Evolutionary conservation across 1,140 invertebrate genomes (phyloP).

Genomic region (Drosophila pallidifrons): DNA sequence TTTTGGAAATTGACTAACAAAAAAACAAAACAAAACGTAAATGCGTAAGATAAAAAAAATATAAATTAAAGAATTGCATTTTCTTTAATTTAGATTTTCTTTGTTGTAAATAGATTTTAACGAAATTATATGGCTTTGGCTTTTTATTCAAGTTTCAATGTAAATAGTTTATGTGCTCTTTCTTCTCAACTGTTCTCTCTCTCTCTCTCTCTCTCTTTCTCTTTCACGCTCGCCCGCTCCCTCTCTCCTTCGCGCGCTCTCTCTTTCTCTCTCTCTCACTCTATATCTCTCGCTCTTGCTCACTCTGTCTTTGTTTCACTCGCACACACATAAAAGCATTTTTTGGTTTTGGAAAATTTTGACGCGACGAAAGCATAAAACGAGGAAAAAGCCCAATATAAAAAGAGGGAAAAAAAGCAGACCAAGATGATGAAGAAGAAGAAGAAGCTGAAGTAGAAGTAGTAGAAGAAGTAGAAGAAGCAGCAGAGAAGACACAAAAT

Average conservation of each 20-base stretch:
- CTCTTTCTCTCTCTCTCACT: constrained; percentile 19
- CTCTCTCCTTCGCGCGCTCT: constrained; percentile 7
- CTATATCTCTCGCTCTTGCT: constrained; percentile 27
- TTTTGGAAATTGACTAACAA: constrained; percentile 25
- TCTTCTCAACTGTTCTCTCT: constrained; percentile 72
- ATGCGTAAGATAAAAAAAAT: constrained; percentile 1
- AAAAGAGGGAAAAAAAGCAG: constrained; percentile 30
- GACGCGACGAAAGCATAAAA: constrained; percentile 23
- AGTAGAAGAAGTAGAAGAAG: constrained; percentile 27
- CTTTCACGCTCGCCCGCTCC: constrained; percentile 4
- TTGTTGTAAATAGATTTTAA: constrained; percentile 9
- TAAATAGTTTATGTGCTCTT: constrained; percentile 67
- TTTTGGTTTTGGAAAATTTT: constrained; percentile 21
- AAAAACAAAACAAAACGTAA: not conserved
- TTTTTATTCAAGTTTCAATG: constrained; percentile 71
- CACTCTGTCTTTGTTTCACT: constrained; percentile 32
- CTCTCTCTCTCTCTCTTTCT: constrained; percentile 43
- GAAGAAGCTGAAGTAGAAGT: constrained; percentile 2
- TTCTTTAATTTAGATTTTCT: constrained; percentile 36
- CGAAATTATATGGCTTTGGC: constrained; percentile 73
- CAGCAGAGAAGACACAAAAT: constrained; percentile 15
- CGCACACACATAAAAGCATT: constrained; percentile 15
- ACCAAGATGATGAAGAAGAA: constrained; percentile 26
- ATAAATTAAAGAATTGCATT: constrained; percentile 20
- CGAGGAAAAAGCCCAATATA: constrained; percentile 22